Conservation (phyloP, 1,140 invertebrate species). For the Diuraphis noxia region DNA sequence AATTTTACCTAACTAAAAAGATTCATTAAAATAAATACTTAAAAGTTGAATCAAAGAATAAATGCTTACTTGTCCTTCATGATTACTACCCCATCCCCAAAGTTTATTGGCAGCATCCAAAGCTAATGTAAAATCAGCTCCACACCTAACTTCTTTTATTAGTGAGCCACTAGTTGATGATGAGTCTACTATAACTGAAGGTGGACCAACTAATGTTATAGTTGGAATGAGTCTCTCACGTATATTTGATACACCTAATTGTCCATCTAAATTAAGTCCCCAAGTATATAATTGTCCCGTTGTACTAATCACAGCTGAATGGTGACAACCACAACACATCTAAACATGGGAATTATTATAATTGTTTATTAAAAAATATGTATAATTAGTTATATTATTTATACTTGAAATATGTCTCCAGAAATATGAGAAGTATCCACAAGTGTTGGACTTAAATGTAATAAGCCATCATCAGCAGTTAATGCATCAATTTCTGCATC, state of each 20-base stretch:
- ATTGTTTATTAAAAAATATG: background rate
- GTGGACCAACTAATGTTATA: constrained; percentile 58
- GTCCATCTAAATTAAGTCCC: constrained; percentile 73
- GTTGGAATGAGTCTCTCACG: constrained; percentile 63
- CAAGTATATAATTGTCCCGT: constrained; percentile 70
- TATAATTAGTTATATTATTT: background rate
- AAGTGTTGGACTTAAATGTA: constrained; percentile 64
- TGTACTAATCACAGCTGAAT: constrained; percentile 69
- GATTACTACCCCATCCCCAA: constrained; percentile 70
- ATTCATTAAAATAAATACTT: background rate
- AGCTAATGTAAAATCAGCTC: constrained; percentile 73
- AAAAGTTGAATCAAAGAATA: background rate
- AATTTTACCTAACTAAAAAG: constrained; percentile 59
- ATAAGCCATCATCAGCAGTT: constrained; percentile 56
- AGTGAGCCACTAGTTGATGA: constrained; percentile 42
- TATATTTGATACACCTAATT: constrained; percentile 67
- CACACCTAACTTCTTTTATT: constrained; percentile 65
- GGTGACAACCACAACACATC: constrained; percentile 71
- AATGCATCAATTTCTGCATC: constrained; percentile 44
- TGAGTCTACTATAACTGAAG: constrained; percentile 55
- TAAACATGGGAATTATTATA: constrained; percentile 58
- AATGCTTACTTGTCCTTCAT: constrained; percentile 63
- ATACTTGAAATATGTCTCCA: constrained; percentile 66
- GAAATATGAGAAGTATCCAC: constrained; percentile 66
- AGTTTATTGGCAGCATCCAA: constrained; percentile 65